phyloP scores from a whole-genome alignment of 2,797 vertebrate genomes.

The Macrochelys suwanniensis region DNA sequence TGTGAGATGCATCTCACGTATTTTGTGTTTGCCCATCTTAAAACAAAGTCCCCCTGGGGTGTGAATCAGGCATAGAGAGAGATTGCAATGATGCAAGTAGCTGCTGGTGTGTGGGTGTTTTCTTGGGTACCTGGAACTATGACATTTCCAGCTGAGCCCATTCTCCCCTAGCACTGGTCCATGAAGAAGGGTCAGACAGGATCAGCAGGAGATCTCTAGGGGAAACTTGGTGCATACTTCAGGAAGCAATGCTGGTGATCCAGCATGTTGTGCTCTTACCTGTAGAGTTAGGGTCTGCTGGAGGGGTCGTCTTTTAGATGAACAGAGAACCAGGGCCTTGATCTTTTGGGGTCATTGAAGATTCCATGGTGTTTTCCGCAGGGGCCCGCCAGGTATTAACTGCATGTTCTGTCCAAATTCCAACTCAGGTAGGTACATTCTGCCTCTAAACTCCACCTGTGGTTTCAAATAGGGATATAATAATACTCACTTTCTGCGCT shows the following conservation, averaged over 20 bases:
- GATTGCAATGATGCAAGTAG: background rate
- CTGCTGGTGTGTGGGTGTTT: background rate
- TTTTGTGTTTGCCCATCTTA: background rate
- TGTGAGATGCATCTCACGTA: constrained; percentile 8
- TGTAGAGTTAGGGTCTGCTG: background rate
- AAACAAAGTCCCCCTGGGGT: background rate
- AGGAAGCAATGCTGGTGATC: background rate
- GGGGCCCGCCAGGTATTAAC: background rate
- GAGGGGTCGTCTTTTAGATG: background rate
- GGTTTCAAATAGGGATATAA: background rate
- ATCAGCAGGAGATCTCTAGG: background rate
- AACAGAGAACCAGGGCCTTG: background rate
- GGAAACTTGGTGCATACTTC: background rate
- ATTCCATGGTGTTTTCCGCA: background rate
- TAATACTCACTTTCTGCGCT: background rate
- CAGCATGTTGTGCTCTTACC: rapidly evolving
- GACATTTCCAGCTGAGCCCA: background rate
- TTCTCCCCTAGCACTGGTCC: background rate
- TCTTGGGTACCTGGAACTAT: background rate
- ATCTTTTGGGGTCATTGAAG: background rate
- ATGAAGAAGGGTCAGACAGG: background rate
- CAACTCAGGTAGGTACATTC: background rate
- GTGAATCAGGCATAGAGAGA: background rate
- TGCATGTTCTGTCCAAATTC: background rate
- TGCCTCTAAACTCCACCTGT: background rate